Evolutionary conservation across 2,113 vertebrate species (phyloP), one percentile per base, ranked within the genome.

Genomic region (Poicephalus gulielmi): DNA sequence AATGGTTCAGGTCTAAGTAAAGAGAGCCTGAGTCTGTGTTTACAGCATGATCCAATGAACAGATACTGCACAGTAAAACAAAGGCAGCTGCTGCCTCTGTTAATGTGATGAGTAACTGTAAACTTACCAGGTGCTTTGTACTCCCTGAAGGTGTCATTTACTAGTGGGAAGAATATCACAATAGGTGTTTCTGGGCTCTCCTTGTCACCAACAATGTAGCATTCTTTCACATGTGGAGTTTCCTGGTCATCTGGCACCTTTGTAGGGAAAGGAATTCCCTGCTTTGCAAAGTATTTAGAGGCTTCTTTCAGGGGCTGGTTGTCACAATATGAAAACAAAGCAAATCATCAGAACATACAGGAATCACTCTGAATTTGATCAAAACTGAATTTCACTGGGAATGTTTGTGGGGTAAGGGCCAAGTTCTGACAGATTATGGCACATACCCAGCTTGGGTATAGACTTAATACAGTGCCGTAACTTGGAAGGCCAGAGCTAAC

Each of bases 101-200:
- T 47, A 70, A 83, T 41, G 30, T 62, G 28, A 53, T 35, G 7
- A 11, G 14, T 59, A 78, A 31, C 10, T 39, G 5, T 31, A 82
- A 70, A 95, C 97, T 96, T 95, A 98, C 98, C 98, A 69, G 98
- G 98, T 53, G 98, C 97, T 96, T 98, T 98, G 96, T 98, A 98
- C 50, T 98, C 96, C 66, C 96, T 96, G 96, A 98, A 98, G 55
- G 98, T 98, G 86, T 98, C 96, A 9, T 93, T 97, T 93, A 98
- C 97, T 66, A 98, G 97, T 8, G 98, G 98, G 82, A 98, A 98
- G 93, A 98, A 98, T 76, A 97, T 8, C 62, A 98, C 97, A 4
- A 98, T 85, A 64, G 98, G 98, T 6, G 93, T 96, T 35, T 97
- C 81, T 6, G 96, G 91, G 62, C 86, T 95, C 7, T 98, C 98